Conservation (phyloP, 1,140 invertebrate species). For the Atta cephalotes region DNA sequence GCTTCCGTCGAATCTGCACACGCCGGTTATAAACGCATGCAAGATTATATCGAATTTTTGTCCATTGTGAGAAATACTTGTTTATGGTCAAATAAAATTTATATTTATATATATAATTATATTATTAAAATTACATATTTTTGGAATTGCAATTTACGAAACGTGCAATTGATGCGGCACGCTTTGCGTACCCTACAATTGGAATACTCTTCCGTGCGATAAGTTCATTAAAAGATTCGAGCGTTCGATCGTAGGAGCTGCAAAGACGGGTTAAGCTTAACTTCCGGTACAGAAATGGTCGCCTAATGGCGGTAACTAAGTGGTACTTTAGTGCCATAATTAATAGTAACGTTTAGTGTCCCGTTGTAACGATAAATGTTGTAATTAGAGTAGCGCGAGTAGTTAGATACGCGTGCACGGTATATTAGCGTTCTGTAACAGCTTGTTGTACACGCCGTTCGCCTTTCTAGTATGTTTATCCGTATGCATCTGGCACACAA, state of each 20-base stretch:
- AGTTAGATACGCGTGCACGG: conserved; percentile 40
- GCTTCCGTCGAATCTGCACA: conserved; percentile 6
- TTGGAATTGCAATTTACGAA: neutral
- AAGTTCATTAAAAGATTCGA: conserved; percentile 49
- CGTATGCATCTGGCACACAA: conserved; percentile 32
- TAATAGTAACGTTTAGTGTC: conserved; percentile 64
- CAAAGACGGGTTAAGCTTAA: conserved; percentile 32
- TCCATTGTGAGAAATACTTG: neutral
- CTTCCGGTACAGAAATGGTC: conserved; percentile 15
- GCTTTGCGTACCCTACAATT: neutral
- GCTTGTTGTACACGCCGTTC: conserved; percentile 57
- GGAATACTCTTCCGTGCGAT: conserved; percentile 6
- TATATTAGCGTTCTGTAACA: conserved; percentile 61
- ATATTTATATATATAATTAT: neutral
- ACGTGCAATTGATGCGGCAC: neutral
- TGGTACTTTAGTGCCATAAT: conserved; percentile 61
- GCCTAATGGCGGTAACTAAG: conserved; percentile 59
- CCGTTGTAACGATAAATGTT: conserved; percentile 62
- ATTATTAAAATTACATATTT: neutral
- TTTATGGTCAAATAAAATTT: neutral
- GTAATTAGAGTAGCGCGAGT: conserved; percentile 55
- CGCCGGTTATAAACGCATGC: neutral
- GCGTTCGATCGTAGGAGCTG: conserved; percentile 31
- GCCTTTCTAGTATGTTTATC: conserved; percentile 30
- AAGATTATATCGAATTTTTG: neutral